Evolutionary conservation across 2,113 vertebrate species (phyloP).

Genomic region (Tragelaphus strepsiceros): DNA sequence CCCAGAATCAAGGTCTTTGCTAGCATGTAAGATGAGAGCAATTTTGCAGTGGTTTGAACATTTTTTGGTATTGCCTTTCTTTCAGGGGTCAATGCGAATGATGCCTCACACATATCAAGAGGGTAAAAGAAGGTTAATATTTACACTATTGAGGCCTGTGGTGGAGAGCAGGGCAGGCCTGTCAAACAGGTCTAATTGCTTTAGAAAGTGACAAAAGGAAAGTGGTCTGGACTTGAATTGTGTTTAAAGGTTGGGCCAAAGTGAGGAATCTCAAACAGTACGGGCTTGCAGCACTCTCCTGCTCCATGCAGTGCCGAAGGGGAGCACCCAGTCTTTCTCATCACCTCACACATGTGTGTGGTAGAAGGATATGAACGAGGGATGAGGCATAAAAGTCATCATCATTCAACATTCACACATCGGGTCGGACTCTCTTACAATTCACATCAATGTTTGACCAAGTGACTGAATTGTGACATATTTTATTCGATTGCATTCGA

Average conservation of each 20-base stretch:
- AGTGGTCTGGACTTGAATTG: not conserved
- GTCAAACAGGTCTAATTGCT: too few relatives aligned
- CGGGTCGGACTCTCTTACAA: not conserved
- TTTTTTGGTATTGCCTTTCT: not conserved
- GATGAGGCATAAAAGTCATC: not conserved
- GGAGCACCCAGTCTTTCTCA: not conserved
- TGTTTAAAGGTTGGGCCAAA: not conserved
- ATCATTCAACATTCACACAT: not conserved
- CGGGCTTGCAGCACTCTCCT: rapidly evolving
- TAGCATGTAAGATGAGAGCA: not conserved
- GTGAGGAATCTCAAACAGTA: not conserved
- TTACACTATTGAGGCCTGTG: not conserved
- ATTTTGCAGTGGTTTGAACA: not conserved
- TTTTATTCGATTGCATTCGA: not conserved
- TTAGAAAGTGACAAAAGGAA: not conserved
- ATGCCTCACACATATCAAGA: not conserved
- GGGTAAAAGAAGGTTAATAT: not conserved
- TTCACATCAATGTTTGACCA: not conserved
- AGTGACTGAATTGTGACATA: not conserved
- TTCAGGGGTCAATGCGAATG: not conserved
- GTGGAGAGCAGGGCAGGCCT: not conserved
- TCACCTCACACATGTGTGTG: not conserved
- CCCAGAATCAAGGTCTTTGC: too few relatives aligned
- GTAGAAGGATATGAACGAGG: not conserved
- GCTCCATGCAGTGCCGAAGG: rapidly evolving